A percentile compares a stretch with the other conserved stretches of the same genome.
Evolutionary conservation across 2,113 vertebrate species (phyloP).

Genomic region (Corythaixoides concolor): DNA sequence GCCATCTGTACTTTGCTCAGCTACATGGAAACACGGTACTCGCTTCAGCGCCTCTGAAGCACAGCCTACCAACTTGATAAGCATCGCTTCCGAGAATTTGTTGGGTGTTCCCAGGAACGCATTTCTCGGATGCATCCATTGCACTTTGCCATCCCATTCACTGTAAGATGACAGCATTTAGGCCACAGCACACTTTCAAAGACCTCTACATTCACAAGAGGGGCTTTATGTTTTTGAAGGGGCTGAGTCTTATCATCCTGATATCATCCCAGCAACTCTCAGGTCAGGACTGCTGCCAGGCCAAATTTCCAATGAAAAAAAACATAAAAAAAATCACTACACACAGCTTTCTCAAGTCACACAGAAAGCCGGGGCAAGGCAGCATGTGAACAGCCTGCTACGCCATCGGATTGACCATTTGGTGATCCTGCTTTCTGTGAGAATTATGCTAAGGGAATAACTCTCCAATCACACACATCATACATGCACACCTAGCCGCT

Average conservation of each 20-base stretch:
- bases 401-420: not conserved
- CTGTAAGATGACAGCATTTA: not conserved
- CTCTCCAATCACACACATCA: not conserved
- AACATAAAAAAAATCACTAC: not conserved
- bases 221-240: not conserved
- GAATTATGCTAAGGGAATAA: no score
- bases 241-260: not conserved
- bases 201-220: not conserved
- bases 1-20: not conserved
- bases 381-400: not conserved
- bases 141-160: no score
- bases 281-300: not conserved
- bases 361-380: not conserved
- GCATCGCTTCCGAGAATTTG: not conserved
- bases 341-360: accelerated
- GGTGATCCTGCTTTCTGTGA: not conserved
- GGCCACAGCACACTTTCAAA: not conserved
- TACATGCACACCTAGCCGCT: not conserved
- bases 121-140: not conserved
- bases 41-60: not conserved
- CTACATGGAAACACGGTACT: accelerated
- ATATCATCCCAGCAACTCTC: not conserved
- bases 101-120: not conserved
- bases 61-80: not conserved
- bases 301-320: not conserved